Base-by-base conservation (phyloP, 2,113 vertebrate genomes). In the Setophaga coronata region DNA sequence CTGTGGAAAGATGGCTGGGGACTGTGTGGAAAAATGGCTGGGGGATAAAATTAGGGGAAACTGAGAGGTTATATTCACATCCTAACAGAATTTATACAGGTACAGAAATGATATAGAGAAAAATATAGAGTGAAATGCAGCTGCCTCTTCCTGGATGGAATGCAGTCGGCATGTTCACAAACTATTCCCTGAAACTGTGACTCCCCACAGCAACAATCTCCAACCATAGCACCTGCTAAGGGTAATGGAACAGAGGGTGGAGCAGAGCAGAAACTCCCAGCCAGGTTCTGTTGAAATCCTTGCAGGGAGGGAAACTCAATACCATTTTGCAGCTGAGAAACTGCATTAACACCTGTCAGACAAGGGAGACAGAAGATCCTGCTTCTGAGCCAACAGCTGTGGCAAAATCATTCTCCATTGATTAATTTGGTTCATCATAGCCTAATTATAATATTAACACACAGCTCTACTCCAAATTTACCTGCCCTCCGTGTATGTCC, bases 401-500 rank as follows among this genome's bases (percentile, higher is more conserved):
- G 17, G 17, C 2, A 2, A 58, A 77, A 43, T 67, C 2, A 3
- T 51, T 58, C 43, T 58, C 36, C 31, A 36, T 43, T 17, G 61
- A 58, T 43, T 26, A 67, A 43, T 16, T 31, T 43, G 36, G 25
- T 26, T 51, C 21, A 43, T 67, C 42, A 17, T 33, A 51, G 36
- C 6, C 31, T 33, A 26, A 43, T 5, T 51, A 42, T 36, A 66
- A 42, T 29, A 36, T 21, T 58, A 36, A 21, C 31, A 43, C 17
- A 58, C 43, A 51, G 3, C 19, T 31, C 13, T 13, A 31, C 11
- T 18, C 26, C 8, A 34, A 50, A 58, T 20, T 42, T 66, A 36
- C 31, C 20, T 0, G 0, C 8, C 10, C 19, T 21, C 60, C 58
- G 38, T 26, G 16, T 31, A 21, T 0, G 1, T 21, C 25, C 31